phyloP scores from a whole-genome alignment of 2,888 invertebrate species.

The Rhorus exstirpatorius region DNA sequence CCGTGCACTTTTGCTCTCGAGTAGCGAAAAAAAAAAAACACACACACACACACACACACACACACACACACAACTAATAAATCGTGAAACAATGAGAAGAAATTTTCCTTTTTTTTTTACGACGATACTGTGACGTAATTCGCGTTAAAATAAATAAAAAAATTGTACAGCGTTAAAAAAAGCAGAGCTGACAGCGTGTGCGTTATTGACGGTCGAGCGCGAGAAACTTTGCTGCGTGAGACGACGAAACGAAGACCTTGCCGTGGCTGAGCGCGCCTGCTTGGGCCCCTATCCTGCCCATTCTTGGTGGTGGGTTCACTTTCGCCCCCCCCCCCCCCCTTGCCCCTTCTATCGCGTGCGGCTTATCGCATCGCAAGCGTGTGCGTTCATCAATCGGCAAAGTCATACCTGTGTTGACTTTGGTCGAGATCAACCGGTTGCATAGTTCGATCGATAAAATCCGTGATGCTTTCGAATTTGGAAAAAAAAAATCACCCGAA shows the following conservation, averaged over 20 bases:
- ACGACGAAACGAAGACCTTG: conserved; percentile 69
- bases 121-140: not conserved
- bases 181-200: conserved; percentile 11
- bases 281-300: conserved; percentile 81
- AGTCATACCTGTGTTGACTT: conserved; percentile 39
- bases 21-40: no score
- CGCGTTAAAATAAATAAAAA: not conserved
- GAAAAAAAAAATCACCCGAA: no score
- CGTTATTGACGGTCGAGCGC: no score
- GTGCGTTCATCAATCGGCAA: conserved; percentile 70
- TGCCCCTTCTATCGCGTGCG: conserved; percentile 3
- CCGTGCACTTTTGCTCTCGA: conserved; percentile 4
- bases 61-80: not conserved
- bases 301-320: conserved; percentile 85
- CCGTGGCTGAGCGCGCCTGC: conserved; percentile 55
- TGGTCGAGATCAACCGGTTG: conserved; percentile 29
- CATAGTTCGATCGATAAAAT: no score
- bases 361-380: conserved; percentile 23
- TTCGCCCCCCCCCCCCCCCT: conserved; percentile 78
- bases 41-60: not conserved
- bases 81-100: not conserved
- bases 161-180: not conserved
- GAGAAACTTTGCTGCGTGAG: conserved; percentile 61
- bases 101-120: not conserved
- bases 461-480: no score